Evolutionary conservation across 92 coral and sea anemone species (phyloP), one percentile per base, ranked within the genome.

Genomic region (Pocillopora meandrina): DNA sequence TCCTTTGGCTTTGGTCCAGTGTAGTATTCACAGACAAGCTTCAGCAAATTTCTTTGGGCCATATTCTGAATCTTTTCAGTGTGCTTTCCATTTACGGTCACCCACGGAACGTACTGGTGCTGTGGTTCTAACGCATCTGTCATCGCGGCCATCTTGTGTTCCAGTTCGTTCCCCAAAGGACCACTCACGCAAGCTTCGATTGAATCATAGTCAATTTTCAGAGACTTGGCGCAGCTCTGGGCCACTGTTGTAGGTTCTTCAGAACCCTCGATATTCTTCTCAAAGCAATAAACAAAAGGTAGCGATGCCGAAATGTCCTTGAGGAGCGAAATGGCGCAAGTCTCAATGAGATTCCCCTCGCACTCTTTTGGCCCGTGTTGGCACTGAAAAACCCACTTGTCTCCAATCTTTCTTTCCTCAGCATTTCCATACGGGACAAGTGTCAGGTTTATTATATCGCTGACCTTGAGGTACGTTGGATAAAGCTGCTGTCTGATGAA

Each of bases 351-450:
- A 72, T 93, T 93, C 17, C 97, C 97, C 57, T 70, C 59, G 79
- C 97, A 93, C 76, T 93, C 92, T 35, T 70, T 84, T 15, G 88
- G 74, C 16, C 97, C 97, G 69, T 93, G 97, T 57, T 93, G 97
- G 81, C 97, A 93, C 13, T 76, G 71, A 63, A 91, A 93, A 42
- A 84, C 85, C 97, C 97, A 93, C 69, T 91, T 61, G 59, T 71
- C 76, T n/a, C 91, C 91, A 55, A 59, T n/a, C 61, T 78, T 77
- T 16, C 23, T 14, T 65, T 93, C 92, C 1, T 79, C 66, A 10
- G 97, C 97, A 68, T 93, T 93, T 9, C 97, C 97, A 74, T 88
- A 93, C 34, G 97, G 97, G 15, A 93, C 84, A 2, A 93, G 83
- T 12, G 94, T 79, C 20, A 93, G 82, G 74, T 90, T 80, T 78